Percentiles rank a stretch among this genome's conserved stretches.
These are phyloP conservation scores for Axea sp. DNA, from an alignment of 2,888 invertebrate species.

Conservation along the genomic window DNA sequence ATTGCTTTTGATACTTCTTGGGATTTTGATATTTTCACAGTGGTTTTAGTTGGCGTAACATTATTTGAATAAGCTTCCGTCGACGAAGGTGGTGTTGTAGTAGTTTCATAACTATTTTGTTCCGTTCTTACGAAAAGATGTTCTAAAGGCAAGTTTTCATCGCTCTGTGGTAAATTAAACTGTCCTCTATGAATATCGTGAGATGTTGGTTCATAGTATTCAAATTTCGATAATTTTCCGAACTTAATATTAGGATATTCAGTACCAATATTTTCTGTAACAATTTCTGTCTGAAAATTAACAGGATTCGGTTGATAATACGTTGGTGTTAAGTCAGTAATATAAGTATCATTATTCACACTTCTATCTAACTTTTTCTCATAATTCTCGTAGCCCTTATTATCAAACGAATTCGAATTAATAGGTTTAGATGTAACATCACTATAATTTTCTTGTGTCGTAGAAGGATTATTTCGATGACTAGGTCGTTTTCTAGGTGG, in stretches of 20 bases:
- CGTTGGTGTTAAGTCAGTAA: conserved; percentile 39
- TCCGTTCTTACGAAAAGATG: conserved; percentile 72
- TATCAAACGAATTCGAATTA: conserved; percentile 8
- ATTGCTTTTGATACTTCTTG: conserved; percentile 56
- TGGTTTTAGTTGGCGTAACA: conserved; percentile 49
- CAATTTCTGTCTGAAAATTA: conserved; percentile 41
- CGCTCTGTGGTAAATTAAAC: conserved; percentile 42
- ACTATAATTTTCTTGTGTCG: conserved; percentile 31
- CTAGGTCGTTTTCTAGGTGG: conserved; percentile 67
- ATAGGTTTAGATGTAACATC: conserved; percentile 18
- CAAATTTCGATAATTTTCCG: conserved; percentile 52
- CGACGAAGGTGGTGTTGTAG: conserved; percentile 52
- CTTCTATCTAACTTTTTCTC: conserved; percentile 22
- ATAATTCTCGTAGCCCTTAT: conserved; percentile 26
- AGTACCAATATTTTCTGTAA: conserved; percentile 33
- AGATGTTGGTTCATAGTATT: conserved; percentile 63
- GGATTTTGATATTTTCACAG: conserved; percentile 44
- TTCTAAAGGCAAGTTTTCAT: conserved; percentile 67
- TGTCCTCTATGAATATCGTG: conserved; percentile 46
- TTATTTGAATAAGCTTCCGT: conserved; percentile 23
- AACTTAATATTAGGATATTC: conserved; percentile 33
- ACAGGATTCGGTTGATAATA: conserved; percentile 29
- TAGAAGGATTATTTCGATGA: conserved; percentile 64
- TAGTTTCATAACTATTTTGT: conserved; percentile 51
- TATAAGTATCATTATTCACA: conserved; percentile 26